Base-by-base conservation (phyloP, 2,888 invertebrate species). In the Cryptus viduatorius region DNA sequence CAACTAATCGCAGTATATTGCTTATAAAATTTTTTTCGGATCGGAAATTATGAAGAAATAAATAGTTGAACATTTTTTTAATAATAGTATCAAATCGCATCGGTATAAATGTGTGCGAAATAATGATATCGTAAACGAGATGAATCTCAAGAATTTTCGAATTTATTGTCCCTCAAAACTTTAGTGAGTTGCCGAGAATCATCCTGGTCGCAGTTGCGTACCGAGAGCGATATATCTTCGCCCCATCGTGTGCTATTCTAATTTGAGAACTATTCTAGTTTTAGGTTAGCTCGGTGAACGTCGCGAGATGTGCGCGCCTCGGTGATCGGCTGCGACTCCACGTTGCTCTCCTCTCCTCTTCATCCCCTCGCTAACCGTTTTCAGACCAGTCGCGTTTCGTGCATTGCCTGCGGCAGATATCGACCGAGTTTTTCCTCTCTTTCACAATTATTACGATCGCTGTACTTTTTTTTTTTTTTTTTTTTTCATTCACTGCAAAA, bases 351-450 rank as follows among this genome's bases (percentile, higher is more conserved):
- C 83, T 48, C 53, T 12, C 46, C 75, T n/a, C 56, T 46, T 48
- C 79, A 24, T 73, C 84, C 86, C 85, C 89, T 84, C 87, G 84
- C 82, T 85, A 81, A 31, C 14, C 12, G 59, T 85, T 79, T 69
- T 76, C 42, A 50, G 59, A 4, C 86, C 92, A 92, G 92, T 92
- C 89, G 89, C 87, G 87, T 87, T 86, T 89, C 88, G 86, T 86
- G 89, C 89, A 90, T 87, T 90, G 92, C 86, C 86, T 90, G 90
- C 90, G 89, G 86, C 89, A 88, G 89, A 90, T 91, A 91, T 89
- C 86, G 67, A 77, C 69, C 83, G 87, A 77, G 75, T 79, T 84
- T 83, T 61, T 48, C 56, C 86, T 72, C 76, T 85, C 80, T 78
- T 86, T 73, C 84, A 67, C 65, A 12, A 19, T 44, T 37, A 7